These are phyloP conservation scores for Brachymystax lenok DNA, from an alignment of 2,797 vertebrate genomes.

Conservation along the genomic window DNA sequence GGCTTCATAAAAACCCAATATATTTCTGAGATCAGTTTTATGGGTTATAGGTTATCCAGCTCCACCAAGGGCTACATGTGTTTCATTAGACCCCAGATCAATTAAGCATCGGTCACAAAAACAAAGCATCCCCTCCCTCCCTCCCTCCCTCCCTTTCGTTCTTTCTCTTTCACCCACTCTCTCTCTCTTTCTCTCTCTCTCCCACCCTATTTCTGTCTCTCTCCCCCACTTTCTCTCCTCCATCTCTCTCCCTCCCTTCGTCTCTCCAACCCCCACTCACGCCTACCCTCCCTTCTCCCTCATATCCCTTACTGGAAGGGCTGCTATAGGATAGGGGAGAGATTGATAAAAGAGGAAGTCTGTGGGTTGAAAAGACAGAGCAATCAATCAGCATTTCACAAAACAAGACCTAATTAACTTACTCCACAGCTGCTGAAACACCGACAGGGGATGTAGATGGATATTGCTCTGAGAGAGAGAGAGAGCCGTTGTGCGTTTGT, in stretches of 20 bases:
- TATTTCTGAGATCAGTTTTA: not conserved
- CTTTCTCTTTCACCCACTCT: conserved; percentile 15
- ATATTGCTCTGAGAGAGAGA: not conserved
- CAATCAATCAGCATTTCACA: conserved; percentile 16
- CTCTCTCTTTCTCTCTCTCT: not conserved
- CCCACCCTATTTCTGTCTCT: conserved; percentile 43
- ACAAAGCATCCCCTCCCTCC: conserved; percentile 17
- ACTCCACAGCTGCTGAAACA: not conserved
- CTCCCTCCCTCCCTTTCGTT: conserved; percentile 39
- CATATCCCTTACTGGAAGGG: conserved; percentile 34
- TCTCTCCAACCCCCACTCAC: not conserved
- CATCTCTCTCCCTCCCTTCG: not conserved
- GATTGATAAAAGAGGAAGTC: conserved; percentile 6
- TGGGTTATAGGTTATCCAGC: not conserved
- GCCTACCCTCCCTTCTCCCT: conserved; percentile 23
- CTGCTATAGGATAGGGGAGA: conserved; percentile 3
- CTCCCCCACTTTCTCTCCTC: conserved; percentile 24
- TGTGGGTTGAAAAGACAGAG: not conserved
- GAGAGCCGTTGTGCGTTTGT: not conserved
- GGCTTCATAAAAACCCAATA: not conserved
- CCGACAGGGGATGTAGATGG: not conserved
- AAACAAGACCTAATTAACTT: conserved; percentile 13
- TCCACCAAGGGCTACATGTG: not conserved
- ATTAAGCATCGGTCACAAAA: conserved; percentile 6
- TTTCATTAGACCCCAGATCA: conserved; percentile 3